Evolutionary conservation across 2,797 vertebrate species (phyloP).

Genomic region (Oreonectes daqikongensis): DNA sequence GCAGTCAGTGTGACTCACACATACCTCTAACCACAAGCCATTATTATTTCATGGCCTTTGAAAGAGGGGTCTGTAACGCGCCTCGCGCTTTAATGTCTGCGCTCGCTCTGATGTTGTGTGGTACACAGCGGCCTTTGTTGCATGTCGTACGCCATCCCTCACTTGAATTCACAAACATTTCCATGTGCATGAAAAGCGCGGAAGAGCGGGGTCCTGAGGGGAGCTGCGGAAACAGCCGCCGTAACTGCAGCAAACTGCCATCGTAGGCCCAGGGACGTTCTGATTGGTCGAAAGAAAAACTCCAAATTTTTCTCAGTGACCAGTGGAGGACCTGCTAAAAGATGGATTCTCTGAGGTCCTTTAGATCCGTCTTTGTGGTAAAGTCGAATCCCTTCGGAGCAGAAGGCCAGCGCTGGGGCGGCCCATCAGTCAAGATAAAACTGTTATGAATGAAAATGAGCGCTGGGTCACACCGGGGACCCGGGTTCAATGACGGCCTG

Average conservation of each 20-base stretch:
- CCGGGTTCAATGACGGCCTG: slow-evolving; percentile 30
- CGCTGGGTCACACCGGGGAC: slow-evolving; percentile 42
- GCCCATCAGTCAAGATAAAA: slow-evolving; percentile 39
- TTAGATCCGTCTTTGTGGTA: slow-evolving; percentile 37
- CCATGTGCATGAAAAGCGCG: slow-evolving; percentile 80
- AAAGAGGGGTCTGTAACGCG: slow-evolving; percentile 78
- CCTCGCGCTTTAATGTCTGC: slow-evolving; percentile 77
- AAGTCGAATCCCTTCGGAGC: slow-evolving; percentile 43
- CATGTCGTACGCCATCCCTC: slow-evolving; percentile 75
- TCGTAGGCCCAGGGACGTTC: slow-evolving; percentile 61
- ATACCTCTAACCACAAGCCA: slow-evolving; percentile 82
- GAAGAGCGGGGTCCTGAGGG: slow-evolving; percentile 71
- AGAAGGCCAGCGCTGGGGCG: slow-evolving; percentile 35
- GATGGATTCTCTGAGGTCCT: slow-evolving; percentile 40
- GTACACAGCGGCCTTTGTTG: slow-evolving; percentile 82
- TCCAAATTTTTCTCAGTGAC: slow-evolving; percentile 10
- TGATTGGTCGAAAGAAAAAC: slow-evolving; percentile 9
- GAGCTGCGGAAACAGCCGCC: slow-evolving; percentile 74
- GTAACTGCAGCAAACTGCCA: slow-evolving; percentile 66
- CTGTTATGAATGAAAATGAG: slow-evolving; percentile 52
- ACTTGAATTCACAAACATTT: slow-evolving; percentile 84
- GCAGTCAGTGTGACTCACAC: slow-evolving; percentile 81
- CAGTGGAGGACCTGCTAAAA: slow-evolving; percentile 21
- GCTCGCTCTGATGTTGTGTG: slow-evolving; percentile 82
- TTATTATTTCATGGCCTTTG: slow-evolving; percentile 86